These are phyloP conservation scores for Mionectes macconnelli DNA, from an alignment of 2,113 vertebrate species.

Conservation along the genomic window DNA sequence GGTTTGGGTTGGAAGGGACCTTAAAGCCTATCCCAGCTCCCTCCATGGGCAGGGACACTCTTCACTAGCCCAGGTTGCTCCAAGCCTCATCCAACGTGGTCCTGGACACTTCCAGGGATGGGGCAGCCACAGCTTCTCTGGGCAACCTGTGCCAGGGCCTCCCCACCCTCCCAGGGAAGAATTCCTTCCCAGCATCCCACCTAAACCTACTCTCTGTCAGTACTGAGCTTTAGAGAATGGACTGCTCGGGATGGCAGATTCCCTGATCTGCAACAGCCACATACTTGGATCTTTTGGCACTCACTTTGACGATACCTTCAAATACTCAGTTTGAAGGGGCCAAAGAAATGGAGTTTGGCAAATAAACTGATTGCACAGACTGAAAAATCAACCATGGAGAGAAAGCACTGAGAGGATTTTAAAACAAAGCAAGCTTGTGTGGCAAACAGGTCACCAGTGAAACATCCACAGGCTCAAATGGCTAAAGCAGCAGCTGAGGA, in stretches of 20 bases:
- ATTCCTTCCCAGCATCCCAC: background rate
- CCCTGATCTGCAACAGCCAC: background rate
- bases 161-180: fast-evolving
- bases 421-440: background rate
- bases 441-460: background rate
- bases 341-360: background rate
- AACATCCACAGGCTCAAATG: background rate
- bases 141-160: background rate
- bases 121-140: background rate
- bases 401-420: background rate
- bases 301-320: background rate
- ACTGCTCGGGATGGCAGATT: background rate
- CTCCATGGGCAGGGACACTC: background rate
- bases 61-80: background rate
- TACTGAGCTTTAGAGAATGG: background rate
- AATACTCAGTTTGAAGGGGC: background rate
- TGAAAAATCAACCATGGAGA: background rate
- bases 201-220: background rate
- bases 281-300: background rate
- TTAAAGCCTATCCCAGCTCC: background rate
- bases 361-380: background rate
- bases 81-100: fast-evolving
- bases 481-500: background rate
- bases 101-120: background rate
- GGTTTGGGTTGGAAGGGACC: background rate